Percentiles rank a stretch among this genome's conserved stretches.
These are phyloP conservation scores for Xyrauchen texanus DNA, from an alignment of 2,113 vertebrate species.

Conservation along the genomic window DNA sequence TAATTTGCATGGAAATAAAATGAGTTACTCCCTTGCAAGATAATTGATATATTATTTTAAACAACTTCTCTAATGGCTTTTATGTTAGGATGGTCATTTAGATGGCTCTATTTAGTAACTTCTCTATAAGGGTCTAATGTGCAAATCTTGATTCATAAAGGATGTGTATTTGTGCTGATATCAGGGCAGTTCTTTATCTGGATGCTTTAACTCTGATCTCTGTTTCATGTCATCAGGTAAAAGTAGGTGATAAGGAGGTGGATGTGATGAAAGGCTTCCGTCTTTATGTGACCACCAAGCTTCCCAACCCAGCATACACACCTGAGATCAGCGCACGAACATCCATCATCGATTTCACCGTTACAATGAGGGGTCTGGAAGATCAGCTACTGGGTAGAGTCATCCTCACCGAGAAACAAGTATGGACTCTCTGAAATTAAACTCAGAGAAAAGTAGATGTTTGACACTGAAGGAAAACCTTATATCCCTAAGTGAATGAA, in stretches of 20 bases:
- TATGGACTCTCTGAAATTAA: conserved; percentile 53
- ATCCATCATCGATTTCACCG: conserved; percentile 94
- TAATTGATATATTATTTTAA: not conserved
- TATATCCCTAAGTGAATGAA: no score
- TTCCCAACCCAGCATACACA: conserved; percentile 90
- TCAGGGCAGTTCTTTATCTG: conserved; percentile 46
- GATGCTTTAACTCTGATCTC: conserved; percentile 19
- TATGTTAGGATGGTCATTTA: conserved; percentile 9
- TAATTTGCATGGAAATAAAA: conserved; percentile 14
- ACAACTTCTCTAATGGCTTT: conserved; percentile 14
- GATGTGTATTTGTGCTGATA: conserved; percentile 13
- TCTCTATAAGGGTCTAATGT: conserved; percentile 6
- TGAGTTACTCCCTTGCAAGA: not conserved
- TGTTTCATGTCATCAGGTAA: conserved; percentile 77
- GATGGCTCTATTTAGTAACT: not conserved
- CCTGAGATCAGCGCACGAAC: conserved; percentile 92
- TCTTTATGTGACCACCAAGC: conserved; percentile 92
- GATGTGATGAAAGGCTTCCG: conserved; percentile 90
- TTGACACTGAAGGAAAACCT: no score
- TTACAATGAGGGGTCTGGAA: conserved; percentile 93
- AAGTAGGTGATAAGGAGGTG: conserved; percentile 93
- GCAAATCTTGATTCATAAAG: not conserved
- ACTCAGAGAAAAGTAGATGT: not conserved
- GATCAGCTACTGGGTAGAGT: conserved; percentile 94
- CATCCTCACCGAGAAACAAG: conserved; percentile 94